These are phyloP conservation scores for Ginglymostoma cirratum DNA, from an alignment of 2,113 vertebrate species.

Conservation along the genomic window DNA sequence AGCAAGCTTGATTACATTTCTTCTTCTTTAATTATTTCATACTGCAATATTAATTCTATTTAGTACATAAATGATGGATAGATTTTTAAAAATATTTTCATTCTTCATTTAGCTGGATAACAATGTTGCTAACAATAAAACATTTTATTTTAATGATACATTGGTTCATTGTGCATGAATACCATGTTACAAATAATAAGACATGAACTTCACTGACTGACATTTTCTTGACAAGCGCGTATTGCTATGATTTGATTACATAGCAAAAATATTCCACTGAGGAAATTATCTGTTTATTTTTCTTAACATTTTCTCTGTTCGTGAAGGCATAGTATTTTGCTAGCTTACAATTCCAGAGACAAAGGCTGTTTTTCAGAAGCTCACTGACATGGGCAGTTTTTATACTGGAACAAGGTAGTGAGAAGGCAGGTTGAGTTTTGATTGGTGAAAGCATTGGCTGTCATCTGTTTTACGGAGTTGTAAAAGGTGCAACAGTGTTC, in stretches of 20 bases:
- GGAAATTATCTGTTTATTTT: neutral
- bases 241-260: neutral
- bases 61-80: neutral
- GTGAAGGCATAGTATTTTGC: neutral
- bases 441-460: too few relatives aligned
- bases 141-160: conserved; percentile 11
- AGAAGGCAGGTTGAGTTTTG: neutral
- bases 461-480: too few relatives aligned
- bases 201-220: neutral
- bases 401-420: neutral
- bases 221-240: neutral
- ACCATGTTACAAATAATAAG: neutral
- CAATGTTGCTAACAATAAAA: neutral
- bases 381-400: neutral
- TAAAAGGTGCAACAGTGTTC: too few relatives aligned
- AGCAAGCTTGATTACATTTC: neutral
- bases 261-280: neutral
- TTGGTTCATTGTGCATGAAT: neutral
- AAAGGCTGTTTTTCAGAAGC: neutral
- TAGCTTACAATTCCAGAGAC: neutral
- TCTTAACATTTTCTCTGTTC: neutral
- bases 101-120: neutral
- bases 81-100: neutral
- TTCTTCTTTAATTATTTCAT: neutral
- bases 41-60: neutral